phyloP scores from a whole-genome alignment of 2,888 invertebrate genomes.

The Idaea aversata region DNA sequence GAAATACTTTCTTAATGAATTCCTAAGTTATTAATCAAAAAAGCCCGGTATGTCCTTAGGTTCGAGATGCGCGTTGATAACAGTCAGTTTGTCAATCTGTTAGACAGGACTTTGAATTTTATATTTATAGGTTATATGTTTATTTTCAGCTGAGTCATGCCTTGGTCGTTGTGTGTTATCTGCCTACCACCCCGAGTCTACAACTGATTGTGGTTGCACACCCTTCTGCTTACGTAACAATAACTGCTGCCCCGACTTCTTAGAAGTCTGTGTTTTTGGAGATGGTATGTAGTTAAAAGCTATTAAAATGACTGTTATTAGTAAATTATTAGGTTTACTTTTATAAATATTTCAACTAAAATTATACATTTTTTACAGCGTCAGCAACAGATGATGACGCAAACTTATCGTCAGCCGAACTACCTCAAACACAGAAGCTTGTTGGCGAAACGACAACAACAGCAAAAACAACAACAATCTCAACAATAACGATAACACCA shows the following conservation, averaged over 20 bases:
- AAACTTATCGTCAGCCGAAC: constrained; percentile 14
- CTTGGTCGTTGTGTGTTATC: constrained; percentile 63
- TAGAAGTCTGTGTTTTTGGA: constrained; percentile 75
- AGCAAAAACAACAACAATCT: constrained; percentile 20
- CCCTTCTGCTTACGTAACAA: constrained; percentile 72
- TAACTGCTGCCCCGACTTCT: constrained; percentile 85
- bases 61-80: no score
- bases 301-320: not conserved
- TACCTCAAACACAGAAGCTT: constrained; percentile 50
- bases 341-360: not conserved
- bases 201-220: constrained; percentile 80
- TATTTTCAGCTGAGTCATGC: constrained; percentile 72
- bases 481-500: constrained; percentile 20
- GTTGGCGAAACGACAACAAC: constrained; percentile 35
- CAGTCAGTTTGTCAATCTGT: no score
- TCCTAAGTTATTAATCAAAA: no score
- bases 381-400: not conserved
- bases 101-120: no score
- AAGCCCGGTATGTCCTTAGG: no score
- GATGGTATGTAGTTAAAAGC: not conserved
- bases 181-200: not conserved
- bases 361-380: no score
- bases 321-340: no score
- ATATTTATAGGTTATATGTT: not conserved
- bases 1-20: no score